phyloP scores from a whole-genome alignment of 2,888 invertebrate species.

The Chorisops tibialis region DNA sequence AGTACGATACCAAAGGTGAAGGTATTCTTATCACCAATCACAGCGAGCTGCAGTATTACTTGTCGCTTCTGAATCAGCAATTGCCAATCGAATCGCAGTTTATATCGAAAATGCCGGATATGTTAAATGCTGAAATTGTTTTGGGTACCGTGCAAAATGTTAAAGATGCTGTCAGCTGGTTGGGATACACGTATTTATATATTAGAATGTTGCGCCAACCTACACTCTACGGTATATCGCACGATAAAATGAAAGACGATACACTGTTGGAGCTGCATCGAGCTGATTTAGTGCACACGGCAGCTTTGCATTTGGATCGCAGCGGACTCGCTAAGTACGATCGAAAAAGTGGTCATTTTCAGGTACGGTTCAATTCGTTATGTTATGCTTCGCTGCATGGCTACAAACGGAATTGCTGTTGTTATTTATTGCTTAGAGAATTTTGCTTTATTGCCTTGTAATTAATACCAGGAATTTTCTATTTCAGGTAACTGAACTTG shows the following conservation, averaged over 20 bases:
- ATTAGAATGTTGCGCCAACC: constrained; percentile 92
- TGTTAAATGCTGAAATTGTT: constrained; percentile 97
- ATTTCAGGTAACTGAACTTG: constrained; percentile 83
- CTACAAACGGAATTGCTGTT: too few species aligned
- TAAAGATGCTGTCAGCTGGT: constrained; percentile 84
- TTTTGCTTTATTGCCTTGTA: background rate
- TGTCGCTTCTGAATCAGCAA: constrained; percentile 96
- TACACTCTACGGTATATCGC: constrained; percentile 80
- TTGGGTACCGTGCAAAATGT: constrained; percentile 87
- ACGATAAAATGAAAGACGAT: constrained; percentile 78
- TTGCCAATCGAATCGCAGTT: constrained; percentile 97
- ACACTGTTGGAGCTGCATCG: constrained; percentile 81
- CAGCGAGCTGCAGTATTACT: constrained; percentile 96
- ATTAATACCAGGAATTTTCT: background rate
- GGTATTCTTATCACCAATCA: constrained; percentile 98
- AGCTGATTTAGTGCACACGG: constrained; percentile 94
- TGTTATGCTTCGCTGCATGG: too few species aligned
- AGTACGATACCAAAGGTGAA: constrained; percentile 97
- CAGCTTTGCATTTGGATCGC: constrained; percentile 85
- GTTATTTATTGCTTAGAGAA: too few species aligned
- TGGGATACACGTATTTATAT: constrained; percentile 95
- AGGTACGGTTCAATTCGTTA: constrained; percentile 60
- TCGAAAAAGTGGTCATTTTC: constrained; percentile 82
- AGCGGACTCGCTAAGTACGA: constrained; percentile 96
- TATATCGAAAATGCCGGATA: constrained; percentile 88